phyloP scores from a whole-genome alignment of 2,113 vertebrate species.

The Orthonyx spaldingii region DNA sequence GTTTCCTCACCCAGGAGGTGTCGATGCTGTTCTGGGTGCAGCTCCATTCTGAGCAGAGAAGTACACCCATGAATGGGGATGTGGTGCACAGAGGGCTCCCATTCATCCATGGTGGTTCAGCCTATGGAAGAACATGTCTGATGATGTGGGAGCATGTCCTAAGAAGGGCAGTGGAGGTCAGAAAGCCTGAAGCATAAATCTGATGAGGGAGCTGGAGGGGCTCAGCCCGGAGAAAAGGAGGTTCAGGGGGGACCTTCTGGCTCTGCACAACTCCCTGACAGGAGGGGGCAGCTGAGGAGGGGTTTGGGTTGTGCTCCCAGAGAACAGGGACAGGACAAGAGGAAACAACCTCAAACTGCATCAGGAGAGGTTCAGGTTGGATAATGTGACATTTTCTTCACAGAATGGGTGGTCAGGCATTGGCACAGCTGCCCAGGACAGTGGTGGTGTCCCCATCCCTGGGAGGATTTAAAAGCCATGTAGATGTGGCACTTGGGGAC shows the following conservation, averaged over 20 bases:
- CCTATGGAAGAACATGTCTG: accelerated
- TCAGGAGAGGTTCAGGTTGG: accelerated
- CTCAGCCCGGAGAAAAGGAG: neutral
- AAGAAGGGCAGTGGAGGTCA: neutral
- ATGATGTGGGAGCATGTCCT: neutral
- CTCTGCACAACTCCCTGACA: neutral
- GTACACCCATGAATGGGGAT: accelerated
- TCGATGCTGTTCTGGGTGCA: no score
- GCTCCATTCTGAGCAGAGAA: neutral
- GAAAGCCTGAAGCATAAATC: neutral
- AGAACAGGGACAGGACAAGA: neutral
- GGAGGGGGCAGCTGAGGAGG: neutral
- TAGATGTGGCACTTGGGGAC: neutral
- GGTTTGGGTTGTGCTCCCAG: neutral
- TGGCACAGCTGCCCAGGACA: neutral
- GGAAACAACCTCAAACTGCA: accelerated
- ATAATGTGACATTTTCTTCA: neutral
- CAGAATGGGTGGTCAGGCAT: neutral
- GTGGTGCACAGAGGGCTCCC: neutral
- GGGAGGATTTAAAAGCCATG: accelerated
- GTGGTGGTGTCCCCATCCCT: neutral
- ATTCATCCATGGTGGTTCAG: accelerated
- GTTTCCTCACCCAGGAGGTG: neutral
- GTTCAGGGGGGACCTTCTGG: neutral
- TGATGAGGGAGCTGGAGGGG: neutral